phyloP scores from a whole-genome alignment of 2,113 vertebrate species.

The Redunca redunca region DNA sequence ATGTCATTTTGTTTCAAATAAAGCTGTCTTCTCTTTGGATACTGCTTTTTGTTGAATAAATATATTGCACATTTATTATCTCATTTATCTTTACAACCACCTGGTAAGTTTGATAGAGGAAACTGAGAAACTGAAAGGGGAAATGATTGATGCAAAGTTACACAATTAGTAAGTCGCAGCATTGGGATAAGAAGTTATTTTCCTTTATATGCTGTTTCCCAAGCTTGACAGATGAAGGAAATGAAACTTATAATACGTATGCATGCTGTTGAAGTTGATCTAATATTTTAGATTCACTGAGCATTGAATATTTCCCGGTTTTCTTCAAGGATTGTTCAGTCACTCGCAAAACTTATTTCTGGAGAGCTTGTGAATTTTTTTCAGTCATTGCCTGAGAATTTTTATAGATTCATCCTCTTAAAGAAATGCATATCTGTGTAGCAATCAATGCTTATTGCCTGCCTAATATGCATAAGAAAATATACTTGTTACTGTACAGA shows the following conservation, averaged over 20 bases:
- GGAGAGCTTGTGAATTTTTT: not conserved
- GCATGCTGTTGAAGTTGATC: not conserved
- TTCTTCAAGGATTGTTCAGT: slow-evolving; percentile 11
- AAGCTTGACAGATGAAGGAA: not conserved
- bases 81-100: not conserved
- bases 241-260: not conserved
- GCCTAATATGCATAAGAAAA: slow-evolving; percentile 20
- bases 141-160: not conserved
- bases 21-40: not conserved
- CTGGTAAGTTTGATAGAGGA: not conserved
- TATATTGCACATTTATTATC: not conserved
- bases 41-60: not conserved
- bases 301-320: not conserved
- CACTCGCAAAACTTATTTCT: not conserved
- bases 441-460: slow-evolving; percentile 1
- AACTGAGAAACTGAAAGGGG: not conserved
- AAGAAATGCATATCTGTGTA: slow-evolving; percentile 37
- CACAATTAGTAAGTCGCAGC: not conserved
- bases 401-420: not conserved
- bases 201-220: not conserved
- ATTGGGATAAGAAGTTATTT: not conserved
- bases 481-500: not conserved
- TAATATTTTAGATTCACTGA: not conserved
- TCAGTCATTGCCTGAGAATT: not conserved
- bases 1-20: slow-evolving; percentile 4